Evolutionary conservation across 2,113 vertebrate species (phyloP).

Genomic region (Spermophilus dauricus): DNA sequence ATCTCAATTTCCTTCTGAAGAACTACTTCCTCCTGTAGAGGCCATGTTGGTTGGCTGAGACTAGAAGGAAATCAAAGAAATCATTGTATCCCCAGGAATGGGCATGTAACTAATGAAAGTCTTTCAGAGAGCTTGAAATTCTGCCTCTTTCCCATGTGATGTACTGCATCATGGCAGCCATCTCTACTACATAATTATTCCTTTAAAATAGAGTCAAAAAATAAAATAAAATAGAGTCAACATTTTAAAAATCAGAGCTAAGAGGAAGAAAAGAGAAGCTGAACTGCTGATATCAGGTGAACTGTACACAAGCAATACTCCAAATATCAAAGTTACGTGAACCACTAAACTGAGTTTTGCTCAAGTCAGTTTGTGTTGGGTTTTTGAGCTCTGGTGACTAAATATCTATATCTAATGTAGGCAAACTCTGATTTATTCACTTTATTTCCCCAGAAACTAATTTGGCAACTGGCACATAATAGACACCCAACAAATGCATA

Average conservation of each 20-base stretch:
- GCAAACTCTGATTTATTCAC: neutral
- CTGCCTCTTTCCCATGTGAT: neutral
- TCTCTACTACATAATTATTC: neutral
- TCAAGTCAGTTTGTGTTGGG: neutral
- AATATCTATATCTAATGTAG: neutral
- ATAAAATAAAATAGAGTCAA: neutral
- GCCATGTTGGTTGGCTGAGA: neutral
- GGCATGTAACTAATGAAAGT: neutral
- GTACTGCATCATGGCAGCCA: neutral
- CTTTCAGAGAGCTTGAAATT: neutral
- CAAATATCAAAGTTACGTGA: neutral
- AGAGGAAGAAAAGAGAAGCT: neutral
- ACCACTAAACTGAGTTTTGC: neutral
- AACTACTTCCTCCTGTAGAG: neutral
- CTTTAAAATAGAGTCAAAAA: neutral
- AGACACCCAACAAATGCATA: neutral
- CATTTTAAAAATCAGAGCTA: neutral
- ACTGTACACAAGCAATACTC: neutral
- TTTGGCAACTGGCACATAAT: neutral
- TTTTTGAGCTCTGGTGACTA: neutral
- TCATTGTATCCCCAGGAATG: neutral
- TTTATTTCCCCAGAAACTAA: constrained; percentile 11
- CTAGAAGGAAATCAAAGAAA: neutral
- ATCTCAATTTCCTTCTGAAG: neutral
- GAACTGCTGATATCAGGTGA: neutral